Evolutionary conservation across 2,113 vertebrate genomes (phyloP).

Genomic region (Indri indri): DNA sequence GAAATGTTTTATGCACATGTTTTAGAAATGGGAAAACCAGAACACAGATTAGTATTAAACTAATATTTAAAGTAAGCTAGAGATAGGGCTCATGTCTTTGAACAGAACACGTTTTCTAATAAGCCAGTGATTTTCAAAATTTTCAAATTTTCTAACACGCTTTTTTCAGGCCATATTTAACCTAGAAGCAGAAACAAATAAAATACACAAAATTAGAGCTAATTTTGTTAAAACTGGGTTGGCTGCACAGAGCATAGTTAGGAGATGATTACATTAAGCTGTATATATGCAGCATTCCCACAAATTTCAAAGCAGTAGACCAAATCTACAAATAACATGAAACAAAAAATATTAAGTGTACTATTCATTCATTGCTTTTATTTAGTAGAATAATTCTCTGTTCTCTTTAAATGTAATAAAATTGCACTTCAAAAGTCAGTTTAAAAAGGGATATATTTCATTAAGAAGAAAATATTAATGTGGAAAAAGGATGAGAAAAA

Average conservation of each 20-base stretch:
- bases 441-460: background rate
- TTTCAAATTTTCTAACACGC: conserved; percentile 2
- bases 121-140: background rate
- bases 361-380: background rate
- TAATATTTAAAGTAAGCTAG: background rate
- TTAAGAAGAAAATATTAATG: background rate
- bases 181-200: conserved; percentile 18
- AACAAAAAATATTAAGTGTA: background rate
- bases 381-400: background rate
- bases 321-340: conserved; percentile 17
- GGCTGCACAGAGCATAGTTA: background rate
- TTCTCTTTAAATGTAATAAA: background rate
- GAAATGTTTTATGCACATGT: background rate
- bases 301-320: background rate
- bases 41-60: background rate
- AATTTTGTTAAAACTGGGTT: conserved; percentile 28
- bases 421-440: background rate
- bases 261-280: conserved; percentile 37
- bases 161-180: background rate
- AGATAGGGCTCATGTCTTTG: background rate
- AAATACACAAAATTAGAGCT: conserved; percentile 30
- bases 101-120: background rate
- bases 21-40: background rate
- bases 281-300: background rate
- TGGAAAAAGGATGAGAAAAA: background rate